A percentile compares a stretch with the other conserved stretches of the same genome.
Conservation (phyloP, 2,888 invertebrate species). For the Eupithecia exiguata region DNA sequence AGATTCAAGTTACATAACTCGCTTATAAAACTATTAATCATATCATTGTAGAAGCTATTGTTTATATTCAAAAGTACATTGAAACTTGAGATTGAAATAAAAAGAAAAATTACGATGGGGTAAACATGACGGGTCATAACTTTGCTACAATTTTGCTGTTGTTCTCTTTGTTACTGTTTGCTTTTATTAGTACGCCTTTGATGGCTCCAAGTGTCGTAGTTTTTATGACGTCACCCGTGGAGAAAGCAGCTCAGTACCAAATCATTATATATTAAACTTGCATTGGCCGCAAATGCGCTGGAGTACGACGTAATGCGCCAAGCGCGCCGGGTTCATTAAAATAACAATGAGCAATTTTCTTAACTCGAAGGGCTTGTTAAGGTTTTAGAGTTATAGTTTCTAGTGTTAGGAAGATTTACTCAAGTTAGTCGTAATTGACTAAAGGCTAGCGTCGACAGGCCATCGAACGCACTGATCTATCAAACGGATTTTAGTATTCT, state of each 20-base stretch:
- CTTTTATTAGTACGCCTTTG: constrained; percentile 73
- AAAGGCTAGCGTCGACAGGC: not conserved
- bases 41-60: not conserved
- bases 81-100: constrained; percentile 37
- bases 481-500: too few species aligned
- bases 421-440: not conserved
- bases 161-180: constrained; percentile 65
- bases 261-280: constrained; percentile 63
- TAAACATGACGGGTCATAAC: constrained; percentile 50
- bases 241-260: constrained; percentile 58
- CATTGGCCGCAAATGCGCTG: constrained; percentile 38
- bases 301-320: constrained; percentile 29
- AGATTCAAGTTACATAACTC: not conserved
- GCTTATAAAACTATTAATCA: not conserved
- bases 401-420: not conserved
- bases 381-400: not conserved
- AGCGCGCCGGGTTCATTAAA: constrained; percentile 13
- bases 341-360: constrained; percentile 16
- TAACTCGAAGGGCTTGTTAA: constrained; percentile 5
- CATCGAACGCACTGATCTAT: too few species aligned
- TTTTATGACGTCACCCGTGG: constrained; percentile 63
- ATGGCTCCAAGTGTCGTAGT: constrained; percentile 69
- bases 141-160: constrained; percentile 62
- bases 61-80: constrained; percentile 19
- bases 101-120: constrained; percentile 48